Base-by-base conservation (phyloP, 2,113 vertebrate species). In the Clarias batrachus region DNA sequence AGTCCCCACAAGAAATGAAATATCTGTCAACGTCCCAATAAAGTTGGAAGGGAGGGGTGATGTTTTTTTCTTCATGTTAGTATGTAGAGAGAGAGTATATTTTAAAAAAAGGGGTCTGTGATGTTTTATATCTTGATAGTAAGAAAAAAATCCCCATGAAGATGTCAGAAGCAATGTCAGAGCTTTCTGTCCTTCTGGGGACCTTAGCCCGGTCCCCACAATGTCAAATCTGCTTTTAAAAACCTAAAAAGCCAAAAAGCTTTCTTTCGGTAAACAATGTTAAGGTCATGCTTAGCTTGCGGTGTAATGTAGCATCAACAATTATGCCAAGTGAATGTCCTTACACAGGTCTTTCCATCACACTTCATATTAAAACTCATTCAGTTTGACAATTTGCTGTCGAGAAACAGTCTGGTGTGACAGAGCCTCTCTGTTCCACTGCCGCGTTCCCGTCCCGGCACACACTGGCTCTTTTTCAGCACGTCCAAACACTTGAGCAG, bases 401-500 rank as follows among this genome's bases (percentile, higher is more conserved):
- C 30, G 70, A 82, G 52, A 80, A 14, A 52, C 59, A 33, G 77
- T 59, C 30, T 14, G 81, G 70, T 54, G 62, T 74, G 76, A 63
- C 33, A 21, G 4, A 68, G 82, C 48, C 14, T 79, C 62, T 52
- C 80, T 66, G 25, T 62, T 87, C 83, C 63, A 76, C 86, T 83
- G 60, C 80, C 65, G 54, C 60, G 74, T 83, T 87, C 66, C 82
- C 52, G 70, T 54, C n/a, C 27, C 63, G 27, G 76, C 0, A 12
- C 86, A 48, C 57, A 37, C 71, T 83, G 73, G 81, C 78, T 76
- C 52, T n/a, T 33, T n/a, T 86, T 78, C 82, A 87, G 37, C 52
- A 30, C 60, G 77, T 85, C 41, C 70, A 63, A 88, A 70, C 27
- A 52, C 84, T 88, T 87, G 78, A 84, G 87, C 89, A 90, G 89